Percentiles rank a stretch among this genome's conserved stretches.
These are phyloP conservation scores for Protonemura montana DNA, from an alignment of 2,888 invertebrate species.

Conservation along the genomic window DNA sequence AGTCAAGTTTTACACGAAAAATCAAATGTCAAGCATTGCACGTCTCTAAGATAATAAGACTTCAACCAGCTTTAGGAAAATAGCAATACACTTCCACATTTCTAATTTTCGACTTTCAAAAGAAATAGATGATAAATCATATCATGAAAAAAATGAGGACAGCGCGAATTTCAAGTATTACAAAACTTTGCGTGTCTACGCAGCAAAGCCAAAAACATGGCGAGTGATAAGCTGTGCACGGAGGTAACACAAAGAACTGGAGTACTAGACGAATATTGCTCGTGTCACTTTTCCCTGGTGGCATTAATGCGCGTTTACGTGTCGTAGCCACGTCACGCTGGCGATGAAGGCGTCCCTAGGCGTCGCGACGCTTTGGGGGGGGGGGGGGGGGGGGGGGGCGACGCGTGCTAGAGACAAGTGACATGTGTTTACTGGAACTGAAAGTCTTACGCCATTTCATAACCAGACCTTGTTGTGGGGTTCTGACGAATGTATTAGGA, in stretches of 20 bases:
- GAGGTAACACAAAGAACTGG: neutral
- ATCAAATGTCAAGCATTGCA: neutral
- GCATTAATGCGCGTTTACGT: neutral
- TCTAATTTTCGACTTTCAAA: neutral
- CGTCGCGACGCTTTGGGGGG: constrained; percentile 35
- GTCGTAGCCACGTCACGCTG: neutral
- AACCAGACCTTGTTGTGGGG: neutral
- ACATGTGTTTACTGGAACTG: neutral
- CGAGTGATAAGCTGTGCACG: neutral
- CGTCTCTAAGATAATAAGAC: neutral
- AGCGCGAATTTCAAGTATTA: too few species aligned
- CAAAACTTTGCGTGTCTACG: too few species aligned
- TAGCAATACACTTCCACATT: neutral
- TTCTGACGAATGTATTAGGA: neutral
- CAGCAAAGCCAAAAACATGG: neutral
- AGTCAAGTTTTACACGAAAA: neutral
- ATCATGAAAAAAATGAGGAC: neutral
- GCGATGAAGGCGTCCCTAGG: neutral
- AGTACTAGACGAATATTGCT: neutral
- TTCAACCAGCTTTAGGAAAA: neutral
- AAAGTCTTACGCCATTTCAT: neutral
- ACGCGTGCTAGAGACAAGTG: constrained; percentile 22
- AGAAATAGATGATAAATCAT: neutral
- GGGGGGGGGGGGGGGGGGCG: too few species aligned
- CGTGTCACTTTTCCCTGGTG: neutral